Conservation (phyloP, 2,888 invertebrate genomes). For the Muscina levida region DNA sequence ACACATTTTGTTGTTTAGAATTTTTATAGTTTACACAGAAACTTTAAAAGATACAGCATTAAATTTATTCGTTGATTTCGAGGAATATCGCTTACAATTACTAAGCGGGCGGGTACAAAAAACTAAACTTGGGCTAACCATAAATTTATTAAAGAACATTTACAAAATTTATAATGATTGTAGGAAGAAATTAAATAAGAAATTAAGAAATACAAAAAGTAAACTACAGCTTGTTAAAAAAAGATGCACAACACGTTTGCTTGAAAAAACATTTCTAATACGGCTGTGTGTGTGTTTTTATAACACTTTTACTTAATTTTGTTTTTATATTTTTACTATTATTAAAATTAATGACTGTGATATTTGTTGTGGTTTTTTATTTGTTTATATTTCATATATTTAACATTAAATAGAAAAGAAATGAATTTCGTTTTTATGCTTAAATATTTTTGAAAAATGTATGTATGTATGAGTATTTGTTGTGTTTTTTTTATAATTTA, state of each 20-base stretch:
- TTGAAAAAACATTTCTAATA: no score
- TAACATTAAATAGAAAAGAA: conserved; percentile 21
- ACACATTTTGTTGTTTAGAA: not conserved
- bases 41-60: conserved; percentile 9
- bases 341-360: conserved; percentile 56
- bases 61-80: conserved; percentile 27
- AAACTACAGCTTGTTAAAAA: not conserved
- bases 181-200: no score
- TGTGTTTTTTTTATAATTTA: conserved; percentile 27
- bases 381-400: not conserved
- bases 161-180: conserved; percentile 8
- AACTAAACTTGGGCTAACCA: not conserved
- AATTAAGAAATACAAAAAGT: conserved; percentile 4
- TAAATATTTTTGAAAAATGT: conserved; percentile 61
- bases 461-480: conserved; percentile 52
- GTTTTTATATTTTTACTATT: conserved; percentile 24
- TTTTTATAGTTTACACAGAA: conserved; percentile 29
- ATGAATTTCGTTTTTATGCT: conserved; percentile 51
- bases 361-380: conserved; percentile 26
- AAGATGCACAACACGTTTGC: no score
- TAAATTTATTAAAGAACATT: not conserved
- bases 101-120: not conserved
- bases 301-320: not conserved
- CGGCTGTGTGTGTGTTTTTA: not conserved
- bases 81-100: no score